phyloP scores from a whole-genome alignment of 2,113 vertebrate species.

The Axis porcinus region DNA sequence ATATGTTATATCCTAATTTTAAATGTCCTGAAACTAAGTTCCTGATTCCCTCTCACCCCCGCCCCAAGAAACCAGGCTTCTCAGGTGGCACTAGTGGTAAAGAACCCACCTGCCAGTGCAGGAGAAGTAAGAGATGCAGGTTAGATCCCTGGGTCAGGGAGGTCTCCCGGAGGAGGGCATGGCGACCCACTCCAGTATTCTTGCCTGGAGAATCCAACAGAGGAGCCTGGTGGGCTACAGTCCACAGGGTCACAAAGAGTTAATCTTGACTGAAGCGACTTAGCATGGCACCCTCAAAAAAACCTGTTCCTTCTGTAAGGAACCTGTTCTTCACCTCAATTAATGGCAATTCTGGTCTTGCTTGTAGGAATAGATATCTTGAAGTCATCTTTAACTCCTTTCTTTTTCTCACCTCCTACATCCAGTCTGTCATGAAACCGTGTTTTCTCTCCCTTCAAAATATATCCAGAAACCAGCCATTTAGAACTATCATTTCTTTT shows the following conservation, averaged over 20 bases:
- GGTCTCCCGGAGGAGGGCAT: neutral
- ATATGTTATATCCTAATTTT: neutral
- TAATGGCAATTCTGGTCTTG: neutral
- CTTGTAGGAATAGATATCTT: neutral
- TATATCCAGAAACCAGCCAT: neutral
- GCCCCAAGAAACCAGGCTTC: neutral
- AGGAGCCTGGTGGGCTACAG: neutral
- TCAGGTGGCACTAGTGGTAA: neutral
- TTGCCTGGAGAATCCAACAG: neutral
- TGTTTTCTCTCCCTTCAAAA: slow-evolving; percentile 27
- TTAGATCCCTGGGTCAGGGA: neutral
- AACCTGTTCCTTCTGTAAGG: neutral
- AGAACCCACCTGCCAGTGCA: neutral
- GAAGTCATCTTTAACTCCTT: neutral
- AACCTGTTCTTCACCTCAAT: neutral
- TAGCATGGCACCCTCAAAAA: neutral
- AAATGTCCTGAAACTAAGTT: neutral
- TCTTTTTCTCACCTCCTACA: neutral
- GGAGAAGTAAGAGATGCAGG: neutral
- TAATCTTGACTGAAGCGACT: neutral
- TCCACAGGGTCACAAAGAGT: neutral
- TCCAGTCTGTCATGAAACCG: neutral
- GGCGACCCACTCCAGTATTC: neutral
- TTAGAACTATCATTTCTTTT: neutral
- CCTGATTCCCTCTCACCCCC: neutral